phyloP scores from a whole-genome alignment of 2,888 invertebrate species.

The Thymelicus acteon region DNA sequence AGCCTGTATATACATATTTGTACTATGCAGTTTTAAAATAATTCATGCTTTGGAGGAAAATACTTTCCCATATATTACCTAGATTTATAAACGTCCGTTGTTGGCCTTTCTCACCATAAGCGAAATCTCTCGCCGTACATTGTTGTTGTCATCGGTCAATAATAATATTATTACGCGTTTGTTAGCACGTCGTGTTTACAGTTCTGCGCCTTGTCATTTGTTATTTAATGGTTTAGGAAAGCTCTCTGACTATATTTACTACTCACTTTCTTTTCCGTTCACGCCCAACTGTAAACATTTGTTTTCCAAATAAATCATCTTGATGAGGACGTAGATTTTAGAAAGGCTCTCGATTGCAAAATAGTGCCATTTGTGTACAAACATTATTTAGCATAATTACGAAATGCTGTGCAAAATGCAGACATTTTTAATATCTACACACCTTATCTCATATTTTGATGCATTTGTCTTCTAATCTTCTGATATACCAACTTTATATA shows the following conservation, averaged over 20 bases:
- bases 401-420: no score
- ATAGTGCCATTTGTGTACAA: background rate
- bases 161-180: conserved; percentile 30
- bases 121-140: conserved; percentile 23
- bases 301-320: conserved; percentile 17
- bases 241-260: conserved; percentile 16
- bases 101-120: background rate
- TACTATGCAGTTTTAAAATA: no score
- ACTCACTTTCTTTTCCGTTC: conserved; percentile 30
- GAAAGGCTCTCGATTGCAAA: conserved; percentile 27
- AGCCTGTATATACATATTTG: no score
- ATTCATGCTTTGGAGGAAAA: no score
- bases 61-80: no score
- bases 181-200: conserved; percentile 23
- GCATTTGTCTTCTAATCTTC: no score
- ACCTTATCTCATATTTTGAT: no score
- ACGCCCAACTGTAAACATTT: conserved; percentile 19
- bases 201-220: conserved; percentile 18
- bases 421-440: no score
- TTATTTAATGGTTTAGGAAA: conserved; percentile 30
- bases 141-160: conserved; percentile 29
- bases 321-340: conserved; percentile 14
- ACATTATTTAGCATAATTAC: background rate
- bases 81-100: no score
- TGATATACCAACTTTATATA: no score